Conservation (phyloP, 2,113 vertebrate genomes). For the Colossoma macropomum region DNA sequence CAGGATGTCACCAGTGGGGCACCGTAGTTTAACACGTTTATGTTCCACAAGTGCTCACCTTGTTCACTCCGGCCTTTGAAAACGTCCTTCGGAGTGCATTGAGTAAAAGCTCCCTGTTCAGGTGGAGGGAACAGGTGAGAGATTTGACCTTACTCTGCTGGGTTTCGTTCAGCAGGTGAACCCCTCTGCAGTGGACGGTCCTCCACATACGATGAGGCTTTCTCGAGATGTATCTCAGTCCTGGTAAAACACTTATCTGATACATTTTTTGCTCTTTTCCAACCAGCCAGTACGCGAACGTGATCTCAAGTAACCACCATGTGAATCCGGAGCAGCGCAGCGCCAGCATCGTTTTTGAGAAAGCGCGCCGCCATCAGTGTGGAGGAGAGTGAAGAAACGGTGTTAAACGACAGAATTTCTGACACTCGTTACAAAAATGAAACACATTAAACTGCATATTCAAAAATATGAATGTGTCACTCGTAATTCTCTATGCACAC, state of each 20-base stretch:
- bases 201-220: constrained; percentile 17
- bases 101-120: constrained; percentile 2
- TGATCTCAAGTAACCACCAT: background rate
- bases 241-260: background rate
- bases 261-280: constrained; percentile 24
- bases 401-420: no score
- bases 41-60: no score
- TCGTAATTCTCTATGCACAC: no score
- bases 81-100: constrained; percentile 29
- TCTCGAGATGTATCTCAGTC: background rate
- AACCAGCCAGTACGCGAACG: background rate
- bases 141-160: background rate
- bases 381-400: background rate
- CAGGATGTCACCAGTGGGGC: no score
- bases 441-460: background rate
- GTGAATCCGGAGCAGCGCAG: constrained; percentile 6
- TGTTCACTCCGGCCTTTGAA: constrained; percentile 4
- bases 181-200: background rate
- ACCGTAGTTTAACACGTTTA: no score
- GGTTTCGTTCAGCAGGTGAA: background rate
- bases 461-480: background rate
- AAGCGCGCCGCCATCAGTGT: background rate
- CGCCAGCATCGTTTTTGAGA: background rate
- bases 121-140: background rate
- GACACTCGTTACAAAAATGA: background rate